phyloP scores from a whole-genome alignment of 2,797 vertebrate genomes.

The Bradypus variegatus region DNA sequence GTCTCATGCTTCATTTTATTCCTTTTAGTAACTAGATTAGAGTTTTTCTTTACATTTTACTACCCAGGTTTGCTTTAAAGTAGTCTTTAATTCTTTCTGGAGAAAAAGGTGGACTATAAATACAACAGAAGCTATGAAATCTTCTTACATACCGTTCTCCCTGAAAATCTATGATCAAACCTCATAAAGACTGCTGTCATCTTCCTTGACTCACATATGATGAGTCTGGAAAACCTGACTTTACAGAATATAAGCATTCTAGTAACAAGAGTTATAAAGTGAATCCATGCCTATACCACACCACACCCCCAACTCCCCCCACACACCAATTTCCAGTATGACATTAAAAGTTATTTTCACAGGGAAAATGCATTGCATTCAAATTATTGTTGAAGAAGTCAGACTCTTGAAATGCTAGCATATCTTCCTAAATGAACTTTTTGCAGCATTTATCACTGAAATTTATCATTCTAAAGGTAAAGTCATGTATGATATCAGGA shows the following conservation, averaged over 20 bases:
- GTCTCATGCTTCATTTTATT: not conserved
- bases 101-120: not conserved
- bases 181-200: slow-evolving; percentile 4
- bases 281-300: not conserved
- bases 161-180: not conserved
- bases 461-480: not conserved
- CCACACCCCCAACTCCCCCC: too few species aligned
- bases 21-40: not conserved
- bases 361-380: slow-evolving; percentile 4
- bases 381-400: not conserved
- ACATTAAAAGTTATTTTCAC: not conserved
- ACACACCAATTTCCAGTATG: not conserved
- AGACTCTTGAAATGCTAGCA: not conserved
- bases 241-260: not conserved
- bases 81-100: slow-evolving; percentile 11
- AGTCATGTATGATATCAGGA: not conserved
- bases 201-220: not conserved
- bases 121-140: not conserved
- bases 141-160: not conserved
- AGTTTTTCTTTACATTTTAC: slow-evolving; percentile 1
- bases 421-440: not conserved
- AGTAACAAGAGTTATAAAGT: not conserved
- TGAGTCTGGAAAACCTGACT: not conserved
- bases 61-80: slow-evolving; percentile 1
- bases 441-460: not conserved